Percentiles rank a stretch among this genome's conserved stretches.
phyloP scores from a whole-genome alignment of 2,113 vertebrate genomes.

The Dunckerocampus dactyliophorus region DNA sequence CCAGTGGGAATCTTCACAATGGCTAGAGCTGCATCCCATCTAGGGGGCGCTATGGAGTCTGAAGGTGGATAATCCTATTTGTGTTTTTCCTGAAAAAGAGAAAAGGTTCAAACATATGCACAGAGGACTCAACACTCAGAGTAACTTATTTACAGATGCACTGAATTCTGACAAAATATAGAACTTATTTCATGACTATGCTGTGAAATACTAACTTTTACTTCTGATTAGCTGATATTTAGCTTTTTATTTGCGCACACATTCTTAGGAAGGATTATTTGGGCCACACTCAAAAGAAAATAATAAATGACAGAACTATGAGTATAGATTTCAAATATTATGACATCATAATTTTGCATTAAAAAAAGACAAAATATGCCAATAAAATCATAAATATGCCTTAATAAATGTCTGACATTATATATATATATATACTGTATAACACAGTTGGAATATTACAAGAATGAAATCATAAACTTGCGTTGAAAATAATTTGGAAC shows the following conservation, averaged over 20 bases:
- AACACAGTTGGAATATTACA: no score
- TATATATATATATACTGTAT: no score
- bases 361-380: no score
- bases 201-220: slow-evolving; percentile 23
- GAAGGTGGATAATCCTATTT: slow-evolving; percentile 23
- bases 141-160: slow-evolving; percentile 25
- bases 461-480: no score
- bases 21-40: slow-evolving; percentile 21
- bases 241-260: slow-evolving; percentile 19
- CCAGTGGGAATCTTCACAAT: slow-evolving; percentile 36
- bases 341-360: not conserved
- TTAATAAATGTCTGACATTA: no score
- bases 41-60: slow-evolving; percentile 25
- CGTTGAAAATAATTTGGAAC: no score
- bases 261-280: not conserved
- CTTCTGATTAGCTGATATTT: slow-evolving; percentile 4
- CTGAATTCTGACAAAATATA: slow-evolving; percentile 35
- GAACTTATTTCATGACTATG: slow-evolving; percentile 7
- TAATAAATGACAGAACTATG: not conserved
- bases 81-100: slow-evolving; percentile 10
- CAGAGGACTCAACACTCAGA: slow-evolving; percentile 15
- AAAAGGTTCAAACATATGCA: slow-evolving; percentile 35
- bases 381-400: no score
- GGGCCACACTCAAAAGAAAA: slow-evolving; percentile 1
- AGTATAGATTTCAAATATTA: not conserved